Percentiles rank a stretch among this genome's conserved stretches.
Evolutionary conservation across 2,888 invertebrate species (phyloP).

Genomic region (Drosophila meridiana): DNA sequence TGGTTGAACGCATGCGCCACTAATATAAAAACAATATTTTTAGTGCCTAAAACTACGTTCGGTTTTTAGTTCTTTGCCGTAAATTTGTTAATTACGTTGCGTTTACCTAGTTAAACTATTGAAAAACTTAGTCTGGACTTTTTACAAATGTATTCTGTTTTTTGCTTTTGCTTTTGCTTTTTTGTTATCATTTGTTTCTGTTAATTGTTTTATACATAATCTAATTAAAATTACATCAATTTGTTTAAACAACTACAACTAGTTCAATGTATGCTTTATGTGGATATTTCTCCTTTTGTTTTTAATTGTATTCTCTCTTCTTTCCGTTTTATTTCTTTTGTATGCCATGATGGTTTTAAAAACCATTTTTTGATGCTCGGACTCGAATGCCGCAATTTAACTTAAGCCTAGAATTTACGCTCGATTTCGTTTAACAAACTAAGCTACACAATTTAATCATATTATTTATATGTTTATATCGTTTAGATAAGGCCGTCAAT

Average conservation of each 20-base stretch:
- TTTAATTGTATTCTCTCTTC: slow-evolving; percentile 15
- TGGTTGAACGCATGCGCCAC: slow-evolving; percentile 47
- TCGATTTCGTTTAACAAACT: slow-evolving; percentile 75
- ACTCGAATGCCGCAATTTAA: slow-evolving; percentile 36
- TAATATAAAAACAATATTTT: slow-evolving; percentile 46
- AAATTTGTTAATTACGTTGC: slow-evolving; percentile 71
- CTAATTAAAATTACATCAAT: slow-evolving; percentile 67
- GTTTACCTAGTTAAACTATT: slow-evolving; percentile 67
- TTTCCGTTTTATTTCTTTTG: slow-evolving; percentile 15
- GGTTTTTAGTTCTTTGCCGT: slow-evolving; percentile 49
- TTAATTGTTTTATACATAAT: slow-evolving; percentile 57
- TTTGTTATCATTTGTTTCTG: slow-evolving; percentile 37
- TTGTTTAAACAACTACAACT: slow-evolving; percentile 69
- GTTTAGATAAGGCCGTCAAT: slow-evolving; percentile 78
- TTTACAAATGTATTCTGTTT: slow-evolving; percentile 54
- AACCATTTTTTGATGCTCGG: slow-evolving; percentile 54
- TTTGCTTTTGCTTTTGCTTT: slow-evolving; percentile 20
- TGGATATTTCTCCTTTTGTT: slow-evolving; percentile 41
- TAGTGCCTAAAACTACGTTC: slow-evolving; percentile 47
- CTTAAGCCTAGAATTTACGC: slow-evolving; percentile 63
- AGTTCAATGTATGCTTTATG: slow-evolving; percentile 64
- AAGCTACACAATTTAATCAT: slow-evolving; percentile 72
- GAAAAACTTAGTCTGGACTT: slow-evolving; percentile 64
- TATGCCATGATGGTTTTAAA: slow-evolving; percentile 62
- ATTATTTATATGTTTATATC: slow-evolving; percentile 68